Percentiles rank a stretch among this genome's conserved stretches.
Conservation (phyloP, 2,888 invertebrate species). For the Euzetes globulus region DNA sequence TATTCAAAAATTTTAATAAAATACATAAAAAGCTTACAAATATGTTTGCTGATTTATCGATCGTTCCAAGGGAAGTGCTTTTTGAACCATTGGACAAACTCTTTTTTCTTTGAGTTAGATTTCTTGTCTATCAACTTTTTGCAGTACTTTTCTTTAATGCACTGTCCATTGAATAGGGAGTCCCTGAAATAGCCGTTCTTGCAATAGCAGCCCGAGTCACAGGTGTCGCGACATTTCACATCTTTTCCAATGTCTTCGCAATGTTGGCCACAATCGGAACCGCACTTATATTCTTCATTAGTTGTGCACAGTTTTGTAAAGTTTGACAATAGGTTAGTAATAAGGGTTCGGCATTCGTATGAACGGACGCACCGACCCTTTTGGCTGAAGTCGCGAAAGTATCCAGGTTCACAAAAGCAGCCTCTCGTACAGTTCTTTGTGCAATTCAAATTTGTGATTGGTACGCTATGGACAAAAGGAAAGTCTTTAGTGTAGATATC, state of each 20-base stretch:
- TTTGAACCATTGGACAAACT: neutral
- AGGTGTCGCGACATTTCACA: neutral
- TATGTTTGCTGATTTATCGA: too few relatives aligned
- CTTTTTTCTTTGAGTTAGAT: neutral
- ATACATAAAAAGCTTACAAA: too few relatives aligned
- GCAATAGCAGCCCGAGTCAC: constrained; percentile 1
- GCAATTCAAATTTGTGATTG: neutral
- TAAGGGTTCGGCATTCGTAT: neutral
- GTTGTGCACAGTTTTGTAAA: too few relatives aligned
- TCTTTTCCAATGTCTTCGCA: neutral
- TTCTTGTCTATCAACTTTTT: neutral
- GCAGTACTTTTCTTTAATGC: constrained; percentile 1
- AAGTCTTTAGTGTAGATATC: neutral
- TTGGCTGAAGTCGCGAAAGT: neutral
- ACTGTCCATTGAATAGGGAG: neutral
- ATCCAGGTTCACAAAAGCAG: neutral
- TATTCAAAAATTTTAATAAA: too few relatives aligned
- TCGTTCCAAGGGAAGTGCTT: neutral
- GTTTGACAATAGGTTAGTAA: neutral
- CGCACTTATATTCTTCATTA: neutral
- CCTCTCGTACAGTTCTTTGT: neutral
- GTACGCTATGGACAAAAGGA: neutral
- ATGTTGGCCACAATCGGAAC: neutral
- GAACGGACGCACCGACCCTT: neutral
- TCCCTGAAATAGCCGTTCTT: neutral